These are phyloP conservation scores for Erynnis tages DNA, from an alignment of 2,888 invertebrate species.

Conservation along the genomic window DNA sequence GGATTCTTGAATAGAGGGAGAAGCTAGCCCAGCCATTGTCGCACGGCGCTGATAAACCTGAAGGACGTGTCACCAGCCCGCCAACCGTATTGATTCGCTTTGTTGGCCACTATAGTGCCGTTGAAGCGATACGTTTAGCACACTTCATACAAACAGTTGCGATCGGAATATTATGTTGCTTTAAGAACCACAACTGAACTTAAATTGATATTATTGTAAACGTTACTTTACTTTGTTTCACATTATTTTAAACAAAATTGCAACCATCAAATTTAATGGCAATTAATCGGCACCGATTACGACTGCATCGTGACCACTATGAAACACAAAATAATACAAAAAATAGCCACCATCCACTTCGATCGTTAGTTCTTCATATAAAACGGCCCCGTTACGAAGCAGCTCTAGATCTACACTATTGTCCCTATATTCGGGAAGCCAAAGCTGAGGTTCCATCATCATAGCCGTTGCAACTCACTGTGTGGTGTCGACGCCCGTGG, in stretches of 20 bases:
- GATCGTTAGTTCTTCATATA: slow-evolving; percentile 6
- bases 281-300: too few relatives aligned
- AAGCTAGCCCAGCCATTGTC: not conserved
- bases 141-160: too few relatives aligned
- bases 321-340: not conserved
- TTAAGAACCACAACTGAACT: too few relatives aligned
- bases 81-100: slow-evolving; percentile 6
- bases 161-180: too few relatives aligned
- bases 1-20: slow-evolving; percentile 8
- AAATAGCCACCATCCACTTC: slow-evolving; percentile 17
- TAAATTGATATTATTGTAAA: too few relatives aligned
- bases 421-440: not conserved
- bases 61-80: slow-evolving; percentile 5
- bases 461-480: slow-evolving; percentile 56
- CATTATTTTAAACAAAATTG: too few relatives aligned
- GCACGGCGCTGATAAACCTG: not conserved
- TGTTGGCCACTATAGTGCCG: not conserved
- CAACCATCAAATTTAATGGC: too few relatives aligned
- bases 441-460: slow-evolving; percentile 17
- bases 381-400: not conserved
- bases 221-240: too few relatives aligned
- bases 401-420: slow-evolving; percentile 16
- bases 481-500: slow-evolving; percentile 78
- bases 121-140: too few relatives aligned
- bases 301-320: too few relatives aligned